These are phyloP conservation scores for Cryptotis parvus DNA, from an alignment of 2,113 vertebrate species.

Conservation along the genomic window DNA sequence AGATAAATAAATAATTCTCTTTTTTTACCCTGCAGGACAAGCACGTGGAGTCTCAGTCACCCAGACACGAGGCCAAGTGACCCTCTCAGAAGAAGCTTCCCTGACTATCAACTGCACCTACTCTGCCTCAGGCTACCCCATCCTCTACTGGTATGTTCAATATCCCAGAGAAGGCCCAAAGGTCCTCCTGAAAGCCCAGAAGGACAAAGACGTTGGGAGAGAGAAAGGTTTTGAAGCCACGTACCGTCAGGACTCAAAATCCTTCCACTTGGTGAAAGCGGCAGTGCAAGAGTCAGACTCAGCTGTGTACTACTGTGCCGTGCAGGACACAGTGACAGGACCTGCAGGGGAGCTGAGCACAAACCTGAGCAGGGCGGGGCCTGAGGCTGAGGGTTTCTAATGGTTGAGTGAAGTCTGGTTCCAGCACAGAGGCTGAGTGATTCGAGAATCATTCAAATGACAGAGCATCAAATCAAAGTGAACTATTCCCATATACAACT, in stretches of 20 bases:
- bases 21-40: background rate
- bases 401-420: background rate
- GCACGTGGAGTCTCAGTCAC: constrained; percentile 34
- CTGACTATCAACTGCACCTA: constrained; percentile 52
- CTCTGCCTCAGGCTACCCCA: background rate
- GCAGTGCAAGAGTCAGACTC: constrained; percentile 37
- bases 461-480: background rate
- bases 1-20: background rate
- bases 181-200: background rate
- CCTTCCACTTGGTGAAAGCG: constrained; percentile 56
- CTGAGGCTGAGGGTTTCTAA: background rate
- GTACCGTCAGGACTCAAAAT: background rate
- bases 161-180: constrained; percentile 32
- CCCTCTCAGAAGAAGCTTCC: background rate
- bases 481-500: background rate
- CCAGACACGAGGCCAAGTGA: background rate
- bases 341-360: constrained; percentile 44
- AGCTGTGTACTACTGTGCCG: constrained; percentile 65
- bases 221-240: constrained; percentile 49
- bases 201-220: fast-evolving
- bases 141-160: constrained; percentile 57
- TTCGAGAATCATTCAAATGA: background rate
- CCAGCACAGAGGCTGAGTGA: background rate
- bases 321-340: constrained; percentile 38
- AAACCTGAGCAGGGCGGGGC: background rate